Evolutionary conservation across 1,140 invertebrate genomes (phyloP).

Genomic region (Ips nitidus): DNA sequence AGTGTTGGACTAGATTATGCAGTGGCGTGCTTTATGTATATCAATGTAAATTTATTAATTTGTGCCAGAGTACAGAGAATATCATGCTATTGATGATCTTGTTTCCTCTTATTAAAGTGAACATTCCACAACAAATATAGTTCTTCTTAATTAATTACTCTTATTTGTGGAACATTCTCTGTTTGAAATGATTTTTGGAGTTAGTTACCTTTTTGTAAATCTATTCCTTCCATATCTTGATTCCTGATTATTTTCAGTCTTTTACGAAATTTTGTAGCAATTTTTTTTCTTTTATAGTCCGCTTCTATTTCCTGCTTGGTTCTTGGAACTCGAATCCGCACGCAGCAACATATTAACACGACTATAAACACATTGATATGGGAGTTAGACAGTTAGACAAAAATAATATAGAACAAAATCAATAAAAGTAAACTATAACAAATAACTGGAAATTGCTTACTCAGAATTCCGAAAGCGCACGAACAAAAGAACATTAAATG

Average conservation of each 20-base stretch:
- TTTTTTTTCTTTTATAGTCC: constrained; percentile 80
- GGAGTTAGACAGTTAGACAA: background rate
- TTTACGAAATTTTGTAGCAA: constrained; percentile 78
- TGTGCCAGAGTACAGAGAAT: no score
- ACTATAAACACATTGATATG: constrained; percentile 53
- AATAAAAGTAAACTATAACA: no score
- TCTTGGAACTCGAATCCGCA: constrained; percentile 82
- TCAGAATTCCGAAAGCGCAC: constrained; percentile 55
- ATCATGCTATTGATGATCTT: no score
- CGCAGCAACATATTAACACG: constrained; percentile 82
- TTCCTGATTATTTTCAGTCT: constrained; percentile 80
- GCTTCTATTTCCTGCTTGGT: constrained; percentile 93
- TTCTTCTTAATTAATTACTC: no score
- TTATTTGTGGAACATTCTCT: background rate
- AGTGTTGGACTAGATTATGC: no score
- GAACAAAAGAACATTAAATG: constrained; percentile 65
- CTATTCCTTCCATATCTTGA: constrained; percentile 82
- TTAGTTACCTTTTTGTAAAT: constrained; percentile 71
- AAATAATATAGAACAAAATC: background rate
- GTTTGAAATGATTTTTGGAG: background rate
- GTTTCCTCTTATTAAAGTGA: no score
- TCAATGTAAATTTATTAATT: no score
- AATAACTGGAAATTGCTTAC: constrained; percentile 52
- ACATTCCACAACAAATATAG: no score
- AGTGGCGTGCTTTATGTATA: no score